Conservation (phyloP, 2,888 invertebrate species). For the Sphaerophoria taeniata region DNA sequence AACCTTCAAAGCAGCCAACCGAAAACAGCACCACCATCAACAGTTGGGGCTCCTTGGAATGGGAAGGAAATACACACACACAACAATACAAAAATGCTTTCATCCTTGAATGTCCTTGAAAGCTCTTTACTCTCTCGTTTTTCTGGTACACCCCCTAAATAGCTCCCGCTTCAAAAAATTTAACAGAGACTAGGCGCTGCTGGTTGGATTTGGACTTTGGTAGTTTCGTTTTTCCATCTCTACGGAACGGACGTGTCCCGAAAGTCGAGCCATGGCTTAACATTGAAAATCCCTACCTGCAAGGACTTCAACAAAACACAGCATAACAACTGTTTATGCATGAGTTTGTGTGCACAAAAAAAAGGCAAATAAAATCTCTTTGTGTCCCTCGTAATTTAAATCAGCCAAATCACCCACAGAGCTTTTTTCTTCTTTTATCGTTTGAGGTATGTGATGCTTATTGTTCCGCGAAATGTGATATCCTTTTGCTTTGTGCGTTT, state of each 20-base stretch:
- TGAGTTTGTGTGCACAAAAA: conserved; percentile 15
- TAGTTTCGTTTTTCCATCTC: conserved; percentile 57
- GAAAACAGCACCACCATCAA: conserved; percentile 60
- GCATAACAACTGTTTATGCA: conserved; percentile 7
- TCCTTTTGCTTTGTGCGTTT: conserved; percentile 55
- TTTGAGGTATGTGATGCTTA: conserved; percentile 35
- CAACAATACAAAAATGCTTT: conserved; percentile 59
- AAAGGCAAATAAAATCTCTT: conserved; percentile 35
- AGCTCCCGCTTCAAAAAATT: background rate
- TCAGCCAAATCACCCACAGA: background rate
- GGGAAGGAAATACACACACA: conserved; percentile 12
- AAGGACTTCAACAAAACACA: conserved; percentile 38
- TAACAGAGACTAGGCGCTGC: background rate
- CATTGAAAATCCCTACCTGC: conserved; percentile 21
- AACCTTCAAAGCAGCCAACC: conserved; percentile 63
- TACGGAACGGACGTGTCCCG: conserved; percentile 50
- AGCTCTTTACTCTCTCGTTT: conserved; percentile 57
- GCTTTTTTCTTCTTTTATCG: conserved; percentile 14
- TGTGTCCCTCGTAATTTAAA: conserved; percentile 31
- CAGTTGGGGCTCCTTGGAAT: conserved; percentile 57
- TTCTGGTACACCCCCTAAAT: too few species aligned
- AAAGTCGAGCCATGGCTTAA: conserved; percentile 13
- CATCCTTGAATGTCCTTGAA: conserved; percentile 69
- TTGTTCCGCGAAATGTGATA: conserved; percentile 29
- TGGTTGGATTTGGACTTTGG: conserved; percentile 32